Percentiles rank a stretch among this genome's conserved stretches.
phyloP scores from a whole-genome alignment of 2,797 vertebrate species.

The Cossypha polioptera region DNA sequence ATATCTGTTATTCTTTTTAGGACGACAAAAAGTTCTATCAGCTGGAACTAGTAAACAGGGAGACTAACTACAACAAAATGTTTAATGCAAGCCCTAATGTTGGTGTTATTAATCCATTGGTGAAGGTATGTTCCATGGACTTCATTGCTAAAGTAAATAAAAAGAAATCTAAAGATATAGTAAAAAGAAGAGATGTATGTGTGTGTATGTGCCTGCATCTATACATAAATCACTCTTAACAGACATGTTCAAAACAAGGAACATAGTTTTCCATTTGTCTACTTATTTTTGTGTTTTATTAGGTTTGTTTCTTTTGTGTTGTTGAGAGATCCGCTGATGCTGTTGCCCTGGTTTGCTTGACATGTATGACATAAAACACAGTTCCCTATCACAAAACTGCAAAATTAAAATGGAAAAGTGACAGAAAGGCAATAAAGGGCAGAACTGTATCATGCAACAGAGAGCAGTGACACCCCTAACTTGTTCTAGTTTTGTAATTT shows the following conservation, averaged over 20 bases:
- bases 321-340: background rate
- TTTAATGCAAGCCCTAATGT: constrained; percentile 97
- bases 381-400: background rate
- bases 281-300: background rate
- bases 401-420: background rate
- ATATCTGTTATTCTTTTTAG: constrained; percentile 81
- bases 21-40: constrained; percentile 99
- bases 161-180: background rate
- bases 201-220: background rate
- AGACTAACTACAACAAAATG: constrained; percentile 99
- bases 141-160: constrained; percentile 57
- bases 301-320: constrained; percentile 7
- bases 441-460: background rate
- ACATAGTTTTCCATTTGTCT: constrained; percentile 26
- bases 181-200: background rate
- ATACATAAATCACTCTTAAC: background rate
- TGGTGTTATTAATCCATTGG: constrained; percentile 97
- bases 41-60: constrained; percentile 97
- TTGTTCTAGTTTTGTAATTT: background rate
- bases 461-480: background rate
- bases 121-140: constrained; percentile 85
- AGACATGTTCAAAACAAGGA: background rate
- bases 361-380: background rate
- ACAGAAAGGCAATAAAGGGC: background rate
- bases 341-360: background rate